Conservation (phyloP, 2,888 invertebrate species). For the Watsonalla binaria region DNA sequence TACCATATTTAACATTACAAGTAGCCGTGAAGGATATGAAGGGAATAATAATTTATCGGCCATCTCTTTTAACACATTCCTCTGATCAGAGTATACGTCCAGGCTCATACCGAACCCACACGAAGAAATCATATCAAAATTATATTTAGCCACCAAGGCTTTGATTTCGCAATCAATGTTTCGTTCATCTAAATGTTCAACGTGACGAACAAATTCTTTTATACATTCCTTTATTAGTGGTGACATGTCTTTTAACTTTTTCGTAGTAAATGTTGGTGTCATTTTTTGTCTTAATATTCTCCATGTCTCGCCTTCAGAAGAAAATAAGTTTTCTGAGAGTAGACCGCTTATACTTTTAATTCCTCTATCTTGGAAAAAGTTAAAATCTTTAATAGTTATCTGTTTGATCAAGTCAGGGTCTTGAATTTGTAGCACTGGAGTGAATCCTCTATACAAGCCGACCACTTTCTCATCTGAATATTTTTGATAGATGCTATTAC, state of each 20-base stretch:
- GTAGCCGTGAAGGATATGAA: slow-evolving; percentile 6
- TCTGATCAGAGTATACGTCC: slow-evolving; percentile 27
- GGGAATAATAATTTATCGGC: slow-evolving; percentile 20
- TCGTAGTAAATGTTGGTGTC: slow-evolving; percentile 37
- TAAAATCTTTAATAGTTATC: slow-evolving; percentile 6
- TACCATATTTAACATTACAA: slow-evolving; percentile 19
- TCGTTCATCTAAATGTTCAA: slow-evolving; percentile 16
- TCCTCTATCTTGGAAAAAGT: slow-evolving; percentile 20
- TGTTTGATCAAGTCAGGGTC: slow-evolving; percentile 7
- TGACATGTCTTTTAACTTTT: slow-evolving; percentile 38
- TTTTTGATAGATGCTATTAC: neutral
- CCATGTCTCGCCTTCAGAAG: slow-evolving; percentile 40
- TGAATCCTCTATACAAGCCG: slow-evolving; percentile 5
- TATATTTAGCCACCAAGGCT: slow-evolving; percentile 33
- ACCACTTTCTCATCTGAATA: slow-evolving; percentile 7
- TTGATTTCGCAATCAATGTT: slow-evolving; percentile 28
- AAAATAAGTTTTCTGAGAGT: slow-evolving; percentile 31
- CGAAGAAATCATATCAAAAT: slow-evolving; percentile 37
- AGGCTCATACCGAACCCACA: slow-evolving; percentile 38
- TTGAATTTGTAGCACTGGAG: slow-evolving; percentile 4
- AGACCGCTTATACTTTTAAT: slow-evolving; percentile 23
- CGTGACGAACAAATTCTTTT: slow-evolving; percentile 23
- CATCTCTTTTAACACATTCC: slow-evolving; percentile 29
- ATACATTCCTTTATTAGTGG: slow-evolving; percentile 32
- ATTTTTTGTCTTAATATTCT: slow-evolving; percentile 34